These are phyloP conservation scores for Leucopsar rothschildi DNA, from an alignment of 2,113 vertebrate species.

Conservation along the genomic window DNA sequence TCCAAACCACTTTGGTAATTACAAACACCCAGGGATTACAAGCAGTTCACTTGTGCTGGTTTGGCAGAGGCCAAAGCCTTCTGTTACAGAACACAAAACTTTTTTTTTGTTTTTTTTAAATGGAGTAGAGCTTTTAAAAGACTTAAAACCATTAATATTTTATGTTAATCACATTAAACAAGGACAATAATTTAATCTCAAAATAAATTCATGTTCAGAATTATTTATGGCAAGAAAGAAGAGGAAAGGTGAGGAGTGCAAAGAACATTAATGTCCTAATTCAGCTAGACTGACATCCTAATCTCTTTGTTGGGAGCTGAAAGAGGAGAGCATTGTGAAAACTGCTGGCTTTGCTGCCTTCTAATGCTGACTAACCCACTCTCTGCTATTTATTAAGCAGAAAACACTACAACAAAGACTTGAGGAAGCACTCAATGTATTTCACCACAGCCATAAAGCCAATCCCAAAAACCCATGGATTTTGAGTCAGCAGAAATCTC, in stretches of 20 bases:
- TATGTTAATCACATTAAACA: neutral
- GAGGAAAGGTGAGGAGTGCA: neutral
- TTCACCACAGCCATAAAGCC: neutral
- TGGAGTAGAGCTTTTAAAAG: neutral
- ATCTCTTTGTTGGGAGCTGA: neutral
- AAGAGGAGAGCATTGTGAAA: neutral
- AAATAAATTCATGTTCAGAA: neutral
- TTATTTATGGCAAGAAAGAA: neutral
- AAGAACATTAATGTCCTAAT: neutral
- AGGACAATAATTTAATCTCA: neutral
- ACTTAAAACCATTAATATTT: neutral
- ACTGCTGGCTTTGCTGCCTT: neutral
- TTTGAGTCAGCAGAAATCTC: neutral
- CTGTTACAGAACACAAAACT: neutral
- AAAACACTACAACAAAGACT: neutral
- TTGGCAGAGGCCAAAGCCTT: neutral
- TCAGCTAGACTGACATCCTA: neutral
- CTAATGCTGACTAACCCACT: neutral
- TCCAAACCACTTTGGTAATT: slow-evolving; percentile 8
- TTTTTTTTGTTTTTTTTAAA: neutral
- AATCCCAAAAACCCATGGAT: neutral
- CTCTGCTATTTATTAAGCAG: neutral
- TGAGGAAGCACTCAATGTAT: neutral
- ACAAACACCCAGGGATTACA: neutral
- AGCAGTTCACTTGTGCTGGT: neutral